phyloP scores from a whole-genome alignment of 2,113 vertebrate species.

The Nycticorax nycticorax region DNA sequence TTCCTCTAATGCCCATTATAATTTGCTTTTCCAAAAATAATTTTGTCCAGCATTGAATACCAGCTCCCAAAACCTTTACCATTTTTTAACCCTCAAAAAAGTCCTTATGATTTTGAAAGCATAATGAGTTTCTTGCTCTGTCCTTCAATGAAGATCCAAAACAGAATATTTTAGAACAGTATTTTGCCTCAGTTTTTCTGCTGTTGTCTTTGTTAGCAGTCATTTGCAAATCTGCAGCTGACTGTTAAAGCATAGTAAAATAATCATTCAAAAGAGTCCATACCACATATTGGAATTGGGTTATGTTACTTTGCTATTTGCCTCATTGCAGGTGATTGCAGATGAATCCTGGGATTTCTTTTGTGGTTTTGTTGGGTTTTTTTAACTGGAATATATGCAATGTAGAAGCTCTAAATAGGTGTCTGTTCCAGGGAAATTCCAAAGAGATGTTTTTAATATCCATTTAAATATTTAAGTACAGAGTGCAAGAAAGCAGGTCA shows the following conservation, averaged over 20 bases:
- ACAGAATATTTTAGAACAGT: neutral
- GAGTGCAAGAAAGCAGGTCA: neutral
- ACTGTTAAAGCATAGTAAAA: neutral
- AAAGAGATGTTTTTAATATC: neutral
- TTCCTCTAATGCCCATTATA: neutral
- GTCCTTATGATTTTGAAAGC: neutral
- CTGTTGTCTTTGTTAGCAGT: neutral
- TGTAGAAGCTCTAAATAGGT: neutral
- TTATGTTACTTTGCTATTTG: neutral
- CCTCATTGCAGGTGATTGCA: neutral
- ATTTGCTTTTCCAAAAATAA: neutral
- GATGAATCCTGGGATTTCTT: neutral
- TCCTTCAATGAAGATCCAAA: neutral
- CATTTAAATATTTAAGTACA: neutral
- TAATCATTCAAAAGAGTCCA: neutral
- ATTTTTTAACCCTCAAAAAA: neutral
- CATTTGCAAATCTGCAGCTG: neutral
- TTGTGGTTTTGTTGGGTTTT: rapidly evolving
- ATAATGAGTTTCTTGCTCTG: neutral
- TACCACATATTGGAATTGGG: neutral
- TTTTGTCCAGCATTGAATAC: neutral
- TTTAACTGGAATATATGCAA: neutral
- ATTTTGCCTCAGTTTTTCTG: neutral
- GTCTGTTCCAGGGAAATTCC: neutral
- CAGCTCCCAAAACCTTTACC: neutral